Evolutionary conservation across 2,888 invertebrate genomes (phyloP), one percentile per base, ranked within the genome.

Genomic region (Invenusta paracnida): DNA sequence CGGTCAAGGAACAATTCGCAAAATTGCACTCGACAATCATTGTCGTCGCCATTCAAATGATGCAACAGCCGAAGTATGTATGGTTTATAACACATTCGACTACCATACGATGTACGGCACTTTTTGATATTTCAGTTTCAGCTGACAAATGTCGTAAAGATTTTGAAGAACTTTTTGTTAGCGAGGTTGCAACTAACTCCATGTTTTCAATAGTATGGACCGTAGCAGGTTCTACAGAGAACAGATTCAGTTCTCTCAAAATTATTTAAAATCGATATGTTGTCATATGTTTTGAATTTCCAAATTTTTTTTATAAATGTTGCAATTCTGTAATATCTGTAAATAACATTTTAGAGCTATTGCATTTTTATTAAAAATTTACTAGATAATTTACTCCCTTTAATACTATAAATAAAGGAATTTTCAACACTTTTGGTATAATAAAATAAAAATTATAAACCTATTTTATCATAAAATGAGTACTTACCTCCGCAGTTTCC

Each of bases 401-500:
- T n/a, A n/a, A n/a, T n/a, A n/a, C n/a, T n/a, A n/a, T n/a, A n/a
- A n/a, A n/a, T n/a, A n/a, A n/a, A n/a, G n/a, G n/a, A n/a, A n/a
- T n/a, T n/a, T n/a, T n/a, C n/a, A n/a, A n/a, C n/a, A n/a, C n/a
- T n/a, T n/a, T n/a, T n/a, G n/a, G n/a, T n/a, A n/a, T n/a, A n/a
- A n/a, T n/a, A n/a, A n/a, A n/a, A n/a, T n/a, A n/a, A n/a, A n/a
- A n/a, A n/a, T n/a, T n/a, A n/a, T n/a, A n/a, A n/a, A n/a, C n/a
- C n/a, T n/a, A n/a, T n/a, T n/a, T n/a, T n/a, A n/a, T n/a, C n/a
- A n/a, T n/a, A 17, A 48, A 17, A 17, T 11, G 29, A 29, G 5
- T 2, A 67, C 88, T 88, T 88, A 90, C 92, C 90, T 97, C 97
- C 23, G 97, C 97, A 89, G 96, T 97, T 92, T 99, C 99, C 87